Evolutionary conservation across 2,113 vertebrate species (phyloP).

Genomic region (Eublepharis macularius): DNA sequence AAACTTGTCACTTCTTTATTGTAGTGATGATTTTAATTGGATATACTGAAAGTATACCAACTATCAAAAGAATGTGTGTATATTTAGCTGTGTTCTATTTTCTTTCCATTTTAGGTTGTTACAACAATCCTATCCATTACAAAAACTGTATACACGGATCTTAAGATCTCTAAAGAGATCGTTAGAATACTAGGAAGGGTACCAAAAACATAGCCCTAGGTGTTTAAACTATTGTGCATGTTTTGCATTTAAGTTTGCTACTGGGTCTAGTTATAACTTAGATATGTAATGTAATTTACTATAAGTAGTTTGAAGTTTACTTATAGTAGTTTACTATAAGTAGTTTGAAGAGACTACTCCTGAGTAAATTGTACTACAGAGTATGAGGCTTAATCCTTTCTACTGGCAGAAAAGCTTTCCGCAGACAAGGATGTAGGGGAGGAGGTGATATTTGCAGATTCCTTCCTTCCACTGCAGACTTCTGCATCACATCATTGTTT

Average conservation of each 20-base stretch:
- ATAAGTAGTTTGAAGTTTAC: too few species aligned
- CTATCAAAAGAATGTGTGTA: constrained; percentile 14
- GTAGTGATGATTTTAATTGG: constrained; percentile 1
- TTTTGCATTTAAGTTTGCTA: not conserved
- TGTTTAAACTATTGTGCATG: not conserved
- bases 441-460: too few species aligned
- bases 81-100: not conserved
- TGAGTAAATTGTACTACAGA: not conserved
- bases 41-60: not conserved
- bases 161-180: too few species aligned
- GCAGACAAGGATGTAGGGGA: too few species aligned
- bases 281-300: not conserved
- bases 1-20: not conserved
- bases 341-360: not conserved
- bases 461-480: too few species aligned
- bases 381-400: too few species aligned
- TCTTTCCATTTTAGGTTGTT: constrained; percentile 1
- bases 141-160: not conserved
- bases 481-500: too few species aligned
- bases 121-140: not conserved
- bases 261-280: not conserved
- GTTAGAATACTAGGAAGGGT: too few species aligned
- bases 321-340: not conserved
- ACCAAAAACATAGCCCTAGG: not conserved
- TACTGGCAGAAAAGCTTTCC: too few species aligned